A percentile compares a stretch with the other conserved stretches of the same genome.
phyloP scores from a whole-genome alignment of 1,140 invertebrate genomes.

The Euborellia annulipes region DNA sequence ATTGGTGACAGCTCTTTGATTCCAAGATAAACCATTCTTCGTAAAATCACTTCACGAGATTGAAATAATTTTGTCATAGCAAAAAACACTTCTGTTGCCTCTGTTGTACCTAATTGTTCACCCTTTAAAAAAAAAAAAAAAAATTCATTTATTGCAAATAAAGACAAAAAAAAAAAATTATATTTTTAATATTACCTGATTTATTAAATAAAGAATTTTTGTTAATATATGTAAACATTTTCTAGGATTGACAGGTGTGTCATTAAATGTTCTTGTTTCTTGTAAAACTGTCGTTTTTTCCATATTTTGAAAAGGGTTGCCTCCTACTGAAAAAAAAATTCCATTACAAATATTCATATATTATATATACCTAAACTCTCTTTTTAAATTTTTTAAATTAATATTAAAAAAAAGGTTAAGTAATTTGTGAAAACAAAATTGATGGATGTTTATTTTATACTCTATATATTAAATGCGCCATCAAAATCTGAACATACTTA shows the following conservation, averaged over 20 bases:
- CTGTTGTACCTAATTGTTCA: slow-evolving; percentile 75
- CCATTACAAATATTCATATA: no score
- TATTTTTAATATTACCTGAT: slow-evolving; percentile 39
- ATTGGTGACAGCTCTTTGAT: slow-evolving; percentile 92
- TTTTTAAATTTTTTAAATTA: no score
- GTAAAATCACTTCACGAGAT: slow-evolving; percentile 84
- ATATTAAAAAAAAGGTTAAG: no score
- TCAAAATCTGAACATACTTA: no score
- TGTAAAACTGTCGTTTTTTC: slow-evolving; percentile 95
- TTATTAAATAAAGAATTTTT: slow-evolving; percentile 90
- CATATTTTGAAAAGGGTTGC: slow-evolving; percentile 80
- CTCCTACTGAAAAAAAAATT: slow-evolving; percentile 38
- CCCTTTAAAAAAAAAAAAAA: no score
- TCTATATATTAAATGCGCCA: no score
- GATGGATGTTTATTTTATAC: no score
- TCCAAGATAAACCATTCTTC: slow-evolving; percentile 89
- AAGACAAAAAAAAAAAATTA: no score
- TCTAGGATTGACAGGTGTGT: slow-evolving; percentile 88
- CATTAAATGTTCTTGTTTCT: slow-evolving; percentile 93
- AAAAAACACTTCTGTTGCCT: slow-evolving; percentile 98
- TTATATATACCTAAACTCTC: no score
- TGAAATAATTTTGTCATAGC: slow-evolving; percentile 99
- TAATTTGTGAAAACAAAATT: no score
- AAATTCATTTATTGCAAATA: no score
- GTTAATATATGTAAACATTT: slow-evolving; percentile 94